phyloP scores from a whole-genome alignment of 2,888 invertebrate species.

The Criorhina ranunculi region DNA sequence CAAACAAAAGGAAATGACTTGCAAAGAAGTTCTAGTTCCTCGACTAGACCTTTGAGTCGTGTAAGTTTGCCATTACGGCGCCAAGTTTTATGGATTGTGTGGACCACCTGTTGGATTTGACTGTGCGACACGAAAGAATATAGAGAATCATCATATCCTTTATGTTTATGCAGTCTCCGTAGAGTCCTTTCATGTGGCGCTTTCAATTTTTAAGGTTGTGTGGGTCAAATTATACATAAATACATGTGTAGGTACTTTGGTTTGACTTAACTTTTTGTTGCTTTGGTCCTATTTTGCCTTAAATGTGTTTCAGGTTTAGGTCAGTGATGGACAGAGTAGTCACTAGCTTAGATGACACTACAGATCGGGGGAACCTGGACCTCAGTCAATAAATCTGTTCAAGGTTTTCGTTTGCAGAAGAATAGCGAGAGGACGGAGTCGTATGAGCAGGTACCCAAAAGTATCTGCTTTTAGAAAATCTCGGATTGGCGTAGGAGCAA shows the following conservation, averaged over 20 bases:
- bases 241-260: neutral
- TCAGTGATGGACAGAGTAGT: too few relatives aligned
- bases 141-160: neutral
- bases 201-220: slow-evolving; percentile 21
- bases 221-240: neutral
- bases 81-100: slow-evolving; percentile 46
- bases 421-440: too few relatives aligned
- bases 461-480: too few relatives aligned
- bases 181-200: neutral
- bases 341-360: too few relatives aligned
- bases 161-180: slow-evolving; percentile 2
- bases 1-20: neutral
- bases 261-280: too few relatives aligned
- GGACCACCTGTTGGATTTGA: slow-evolving; percentile 49
- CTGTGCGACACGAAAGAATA: neutral
- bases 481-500: too few relatives aligned
- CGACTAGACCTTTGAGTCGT: neutral
- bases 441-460: too few relatives aligned
- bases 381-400: too few relatives aligned
- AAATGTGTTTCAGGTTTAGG: too few relatives aligned
- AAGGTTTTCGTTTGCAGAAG: too few relatives aligned
- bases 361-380: too few relatives aligned
- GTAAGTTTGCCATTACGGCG: slow-evolving; percentile 6
- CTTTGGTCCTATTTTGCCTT: too few relatives aligned
- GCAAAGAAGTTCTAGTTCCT: neutral